Evolutionary conservation across 2,888 invertebrate genomes (phyloP), one percentile per base, ranked within the genome.

Genomic region (Lasioglossum malachurum): DNA sequence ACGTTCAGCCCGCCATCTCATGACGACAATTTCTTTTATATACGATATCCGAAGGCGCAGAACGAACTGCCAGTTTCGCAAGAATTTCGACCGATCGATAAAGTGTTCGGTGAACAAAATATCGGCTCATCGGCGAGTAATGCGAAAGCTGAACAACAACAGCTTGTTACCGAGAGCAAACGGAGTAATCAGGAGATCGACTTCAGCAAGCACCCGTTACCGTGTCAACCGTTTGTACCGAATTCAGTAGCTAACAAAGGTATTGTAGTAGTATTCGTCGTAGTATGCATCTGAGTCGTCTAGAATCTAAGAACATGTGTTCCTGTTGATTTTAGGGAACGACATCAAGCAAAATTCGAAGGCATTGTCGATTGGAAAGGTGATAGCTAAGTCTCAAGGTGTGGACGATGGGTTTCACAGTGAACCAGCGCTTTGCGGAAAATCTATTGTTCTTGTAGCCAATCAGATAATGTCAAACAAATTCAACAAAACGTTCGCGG

Each of bases 1-100:
- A 95, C 96, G 19, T 96, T 97, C 90, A 97, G 98, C 31, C 98
- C 98, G 35, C 97, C 98, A 3, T 96, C 97, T 44, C 96, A 97
- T 69, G 97, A 97, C 94, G 97, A 98, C 93, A 97, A 97, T 78
- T 97, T 97, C 94, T 97, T 97, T 94, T 96, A 96, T 94, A 96
- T 97, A 90, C 96, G 97, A 77, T 97, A 97, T 94, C 86, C 93
- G 8, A 94, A 93, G 72, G 80, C 90, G 23, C 88, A 89, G 69
- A 87, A 84, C 74, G 75, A 87, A 31, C 57, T 84, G 78, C 44
- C 84, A 1, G 72, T 86, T 4, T 88, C 92, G 41, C 91, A 93
- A 41, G 92, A 92, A 57, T 94, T 93, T 83, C 92, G 91, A 67
- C 89, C 92, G 0, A 93, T 94, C n/a, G 89, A 93, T 74, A 87